A percentile compares a stretch with the other conserved stretches of the same genome.
These are phyloP conservation scores for Sylvia atricapilla DNA, from an alignment of 2,113 vertebrate species.

Conservation along the genomic window DNA sequence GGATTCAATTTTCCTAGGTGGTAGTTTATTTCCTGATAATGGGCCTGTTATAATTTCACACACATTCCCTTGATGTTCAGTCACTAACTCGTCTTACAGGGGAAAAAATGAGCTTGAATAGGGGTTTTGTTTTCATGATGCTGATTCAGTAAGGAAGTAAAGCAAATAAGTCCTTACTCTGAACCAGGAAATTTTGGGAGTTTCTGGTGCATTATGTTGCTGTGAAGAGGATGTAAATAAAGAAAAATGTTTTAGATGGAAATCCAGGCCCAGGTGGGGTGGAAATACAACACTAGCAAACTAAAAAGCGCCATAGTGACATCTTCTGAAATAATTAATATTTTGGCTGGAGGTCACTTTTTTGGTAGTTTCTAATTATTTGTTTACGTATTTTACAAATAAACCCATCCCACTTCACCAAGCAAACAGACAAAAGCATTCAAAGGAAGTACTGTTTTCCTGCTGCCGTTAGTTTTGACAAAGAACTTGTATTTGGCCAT, in stretches of 20 bases:
- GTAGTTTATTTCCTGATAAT: neutral
- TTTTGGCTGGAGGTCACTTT: neutral
- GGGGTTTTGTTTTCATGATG: neutral
- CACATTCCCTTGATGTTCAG: neutral
- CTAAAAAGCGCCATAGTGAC: neutral
- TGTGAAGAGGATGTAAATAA: neutral
- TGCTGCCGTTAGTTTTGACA: neutral
- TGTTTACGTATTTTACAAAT: neutral
- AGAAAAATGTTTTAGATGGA: neutral
- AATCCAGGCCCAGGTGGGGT: neutral
- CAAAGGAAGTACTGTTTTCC: neutral
- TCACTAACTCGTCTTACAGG: neutral
- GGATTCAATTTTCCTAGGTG: neutral
- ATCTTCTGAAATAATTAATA: neutral
- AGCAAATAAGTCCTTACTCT: neutral
- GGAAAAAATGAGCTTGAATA: neutral
- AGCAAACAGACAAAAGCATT: neutral
- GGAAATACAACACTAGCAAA: neutral
- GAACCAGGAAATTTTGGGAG: neutral
- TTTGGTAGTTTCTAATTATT: neutral
- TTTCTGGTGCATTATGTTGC: neutral
- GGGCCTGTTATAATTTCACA: neutral
- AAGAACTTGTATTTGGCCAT: neutral
- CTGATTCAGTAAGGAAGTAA: neutral
- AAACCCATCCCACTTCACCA: neutral